Conservation (phyloP, 2,797 vertebrate genomes). For the Phataginus tricuspis region DNA sequence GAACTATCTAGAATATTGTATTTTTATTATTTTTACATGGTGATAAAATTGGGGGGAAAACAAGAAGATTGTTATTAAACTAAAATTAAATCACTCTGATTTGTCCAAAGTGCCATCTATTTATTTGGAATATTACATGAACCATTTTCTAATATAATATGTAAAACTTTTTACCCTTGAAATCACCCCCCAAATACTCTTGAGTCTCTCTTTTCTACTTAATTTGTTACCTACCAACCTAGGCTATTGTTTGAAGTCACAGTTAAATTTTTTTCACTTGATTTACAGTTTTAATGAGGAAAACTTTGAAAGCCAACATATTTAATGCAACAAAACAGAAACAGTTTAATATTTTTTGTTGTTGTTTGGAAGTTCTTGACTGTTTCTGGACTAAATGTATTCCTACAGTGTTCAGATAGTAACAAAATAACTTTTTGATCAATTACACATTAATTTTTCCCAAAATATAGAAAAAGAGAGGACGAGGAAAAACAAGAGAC, state of each 20-base stretch:
- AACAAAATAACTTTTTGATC: neutral
- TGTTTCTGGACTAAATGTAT: neutral
- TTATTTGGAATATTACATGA: neutral
- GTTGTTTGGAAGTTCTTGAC: neutral
- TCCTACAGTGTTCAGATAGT: neutral
- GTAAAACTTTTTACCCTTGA: neutral
- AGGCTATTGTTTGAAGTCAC: neutral
- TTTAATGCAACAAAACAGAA: neutral
- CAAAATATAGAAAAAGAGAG: neutral
- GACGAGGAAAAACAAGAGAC: neutral
- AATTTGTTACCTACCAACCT: neutral
- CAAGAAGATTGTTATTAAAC: neutral
- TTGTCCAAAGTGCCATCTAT: neutral
- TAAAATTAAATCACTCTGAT: neutral
- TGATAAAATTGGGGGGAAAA: neutral
- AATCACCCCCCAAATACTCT: neutral
- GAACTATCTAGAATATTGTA: neutral
- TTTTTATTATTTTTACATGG: neutral
- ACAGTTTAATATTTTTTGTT: neutral
- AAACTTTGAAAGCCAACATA: neutral
- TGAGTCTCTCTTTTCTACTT: neutral
- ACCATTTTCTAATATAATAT: neutral
- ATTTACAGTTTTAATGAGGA: neutral
- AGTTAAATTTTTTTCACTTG: neutral
- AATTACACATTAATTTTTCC: neutral